phyloP scores from a whole-genome alignment of 2,888 invertebrate species.

The Acanthosepion esculentum region DNA sequence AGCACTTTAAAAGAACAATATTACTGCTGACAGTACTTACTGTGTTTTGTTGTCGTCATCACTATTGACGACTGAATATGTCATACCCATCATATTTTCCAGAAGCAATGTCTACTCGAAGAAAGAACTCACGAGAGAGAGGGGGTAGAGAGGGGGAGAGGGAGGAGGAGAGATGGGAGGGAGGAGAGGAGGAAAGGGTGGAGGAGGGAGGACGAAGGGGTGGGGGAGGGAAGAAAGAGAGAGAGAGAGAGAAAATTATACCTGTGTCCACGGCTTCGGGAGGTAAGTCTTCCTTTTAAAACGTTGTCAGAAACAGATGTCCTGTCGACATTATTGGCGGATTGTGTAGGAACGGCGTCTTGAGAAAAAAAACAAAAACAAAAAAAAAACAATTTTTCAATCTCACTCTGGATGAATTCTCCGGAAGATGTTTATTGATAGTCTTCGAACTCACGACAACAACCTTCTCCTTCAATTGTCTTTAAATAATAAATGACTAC shows the following conservation, averaged over 20 bases:
- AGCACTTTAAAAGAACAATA: neutral
- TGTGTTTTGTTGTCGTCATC: neutral
- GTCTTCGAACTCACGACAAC: neutral
- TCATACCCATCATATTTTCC: neutral
- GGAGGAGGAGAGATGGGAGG: neutral
- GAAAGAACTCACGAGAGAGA: neutral
- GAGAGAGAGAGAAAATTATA: neutral
- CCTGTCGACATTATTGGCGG: neutral
- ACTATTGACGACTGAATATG: neutral
- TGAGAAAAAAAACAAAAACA: neutral
- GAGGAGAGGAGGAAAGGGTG: neutral
- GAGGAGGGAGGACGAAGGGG: neutral
- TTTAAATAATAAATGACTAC: neutral
- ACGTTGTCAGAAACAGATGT: neutral
- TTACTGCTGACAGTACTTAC: neutral
- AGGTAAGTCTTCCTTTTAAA: neutral
- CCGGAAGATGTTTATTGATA: neutral
- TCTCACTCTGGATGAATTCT: neutral
- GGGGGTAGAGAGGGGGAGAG: accelerated
- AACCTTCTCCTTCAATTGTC: neutral
- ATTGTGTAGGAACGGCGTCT: no score
- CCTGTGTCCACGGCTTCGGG: neutral
- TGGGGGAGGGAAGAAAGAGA: neutral
- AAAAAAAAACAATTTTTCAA: neutral
- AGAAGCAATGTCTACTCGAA: neutral